Percentiles rank a stretch among this genome's conserved stretches.
Evolutionary conservation across 2,797 vertebrate genomes (phyloP).

Genomic region (Molothrus ater): DNA sequence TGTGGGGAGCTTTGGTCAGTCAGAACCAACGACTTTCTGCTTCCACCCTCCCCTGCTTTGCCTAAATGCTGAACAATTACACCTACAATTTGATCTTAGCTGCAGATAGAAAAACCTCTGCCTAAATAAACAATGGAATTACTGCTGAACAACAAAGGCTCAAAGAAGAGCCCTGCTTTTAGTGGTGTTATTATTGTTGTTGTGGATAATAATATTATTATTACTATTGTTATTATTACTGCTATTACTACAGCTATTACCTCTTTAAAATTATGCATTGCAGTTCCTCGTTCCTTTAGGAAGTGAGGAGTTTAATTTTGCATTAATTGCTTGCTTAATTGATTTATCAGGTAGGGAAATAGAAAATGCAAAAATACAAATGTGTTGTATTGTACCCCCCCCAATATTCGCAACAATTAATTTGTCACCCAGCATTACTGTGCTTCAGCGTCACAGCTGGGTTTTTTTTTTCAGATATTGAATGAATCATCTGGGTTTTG

Average conservation of each 20-base stretch:
- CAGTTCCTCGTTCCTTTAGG: not conserved
- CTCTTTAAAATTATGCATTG: conserved; percentile 23
- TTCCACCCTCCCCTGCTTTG: conserved; percentile 52
- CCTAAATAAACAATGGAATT: conserved; percentile 69
- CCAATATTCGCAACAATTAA: conserved; percentile 18
- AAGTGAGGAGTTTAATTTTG: conserved; percentile 50
- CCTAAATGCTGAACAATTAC: conserved; percentile 57
- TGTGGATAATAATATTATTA: conserved; percentile 12
- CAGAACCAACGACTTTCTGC: conserved; percentile 50
- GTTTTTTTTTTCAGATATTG: not conserved
- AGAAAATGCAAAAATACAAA: not conserved
- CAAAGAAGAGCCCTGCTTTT: conserved; percentile 35
- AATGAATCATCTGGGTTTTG: not conserved
- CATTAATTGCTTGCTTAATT: conserved; percentile 33
- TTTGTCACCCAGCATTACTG: conserved; percentile 51
- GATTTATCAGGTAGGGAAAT: conserved; percentile 49
- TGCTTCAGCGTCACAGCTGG: not conserved
- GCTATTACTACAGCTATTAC: conserved; percentile 8
- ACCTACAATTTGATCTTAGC: conserved; percentile 73
- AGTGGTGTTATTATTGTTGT: conserved; percentile 16
- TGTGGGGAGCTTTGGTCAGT: conserved; percentile 66
- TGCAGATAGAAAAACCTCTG: conserved; percentile 70
- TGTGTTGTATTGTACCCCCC: not conserved
- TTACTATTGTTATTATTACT: not conserved
- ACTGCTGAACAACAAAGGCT: conserved; percentile 48